phyloP scores from a whole-genome alignment of 1,140 invertebrate species.

The Ylistrum balloti region DNA sequence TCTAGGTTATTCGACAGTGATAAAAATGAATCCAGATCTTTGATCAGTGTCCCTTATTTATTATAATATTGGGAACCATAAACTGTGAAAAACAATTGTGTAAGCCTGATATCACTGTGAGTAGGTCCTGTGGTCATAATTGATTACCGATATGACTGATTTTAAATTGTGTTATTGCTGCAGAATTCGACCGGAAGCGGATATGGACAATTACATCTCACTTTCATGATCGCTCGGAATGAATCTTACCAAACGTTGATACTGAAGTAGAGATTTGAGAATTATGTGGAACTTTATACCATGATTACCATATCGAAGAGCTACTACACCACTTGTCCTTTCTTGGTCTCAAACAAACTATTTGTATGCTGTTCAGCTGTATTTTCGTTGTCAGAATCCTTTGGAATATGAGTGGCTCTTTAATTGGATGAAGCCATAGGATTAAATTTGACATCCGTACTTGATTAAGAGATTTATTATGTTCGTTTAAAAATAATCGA shows the following conservation, averaged over 20 bases:
- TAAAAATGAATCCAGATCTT: no score
- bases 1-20: no score
- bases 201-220: background rate
- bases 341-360: background rate
- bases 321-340: background rate
- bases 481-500: background rate
- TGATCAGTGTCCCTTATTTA: no score
- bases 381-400: background rate
- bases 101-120: no score
- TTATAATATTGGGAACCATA: no score
- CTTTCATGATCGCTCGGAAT: background rate
- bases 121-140: no score
- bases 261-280: background rate
- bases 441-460: background rate
- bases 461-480: background rate
- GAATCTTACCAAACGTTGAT: background rate
- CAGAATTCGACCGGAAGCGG: background rate
- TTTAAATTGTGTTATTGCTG: background rate
- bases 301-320: background rate
- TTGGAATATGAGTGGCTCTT: background rate
- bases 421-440: background rate
- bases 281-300: background rate
- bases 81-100: no score
- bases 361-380: no score
- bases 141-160: no score